Conservation (phyloP, 2,113 vertebrate genomes). For the Cathartes aura region DNA sequence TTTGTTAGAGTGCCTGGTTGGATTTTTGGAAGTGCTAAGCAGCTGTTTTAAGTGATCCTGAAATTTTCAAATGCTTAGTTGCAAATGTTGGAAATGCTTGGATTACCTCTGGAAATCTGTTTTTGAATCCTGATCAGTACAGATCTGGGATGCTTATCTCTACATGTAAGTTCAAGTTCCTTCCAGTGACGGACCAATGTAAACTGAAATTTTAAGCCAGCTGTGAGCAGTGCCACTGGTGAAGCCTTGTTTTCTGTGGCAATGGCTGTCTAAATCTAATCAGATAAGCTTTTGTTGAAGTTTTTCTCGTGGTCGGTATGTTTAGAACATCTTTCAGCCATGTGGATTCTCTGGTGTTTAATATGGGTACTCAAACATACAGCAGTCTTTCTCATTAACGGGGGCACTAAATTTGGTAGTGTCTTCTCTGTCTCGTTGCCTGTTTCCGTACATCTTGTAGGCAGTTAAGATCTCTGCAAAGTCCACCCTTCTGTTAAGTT, state of each 20-base stretch:
- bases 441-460: not conserved
- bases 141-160: not conserved
- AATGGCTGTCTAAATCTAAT: not conserved
- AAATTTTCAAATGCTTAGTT: not conserved
- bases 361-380: not conserved
- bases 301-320: not conserved
- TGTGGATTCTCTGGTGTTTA: not conserved
- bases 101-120: not conserved
- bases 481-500: not conserved
- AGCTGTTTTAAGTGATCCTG: not conserved
- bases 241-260: not conserved
- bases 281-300: not conserved
- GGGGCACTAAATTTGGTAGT: not conserved
- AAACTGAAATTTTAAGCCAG: not conserved
- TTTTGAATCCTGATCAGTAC: not conserved
- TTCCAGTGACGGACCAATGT: not conserved
- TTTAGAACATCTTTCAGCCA: not conserved
- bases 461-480: not conserved
- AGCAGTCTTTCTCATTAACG: not conserved
- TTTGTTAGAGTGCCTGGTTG: not conserved
- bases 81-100: not conserved
- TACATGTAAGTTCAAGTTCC: accelerated
- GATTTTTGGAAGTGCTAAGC: not conserved
- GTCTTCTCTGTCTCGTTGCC: not conserved
- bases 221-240: not conserved